Percentiles rank a stretch among this genome's conserved stretches.
Evolutionary conservation across 2,888 invertebrate genomes (phyloP).

Genomic region (Nemotelus nigrinus): DNA sequence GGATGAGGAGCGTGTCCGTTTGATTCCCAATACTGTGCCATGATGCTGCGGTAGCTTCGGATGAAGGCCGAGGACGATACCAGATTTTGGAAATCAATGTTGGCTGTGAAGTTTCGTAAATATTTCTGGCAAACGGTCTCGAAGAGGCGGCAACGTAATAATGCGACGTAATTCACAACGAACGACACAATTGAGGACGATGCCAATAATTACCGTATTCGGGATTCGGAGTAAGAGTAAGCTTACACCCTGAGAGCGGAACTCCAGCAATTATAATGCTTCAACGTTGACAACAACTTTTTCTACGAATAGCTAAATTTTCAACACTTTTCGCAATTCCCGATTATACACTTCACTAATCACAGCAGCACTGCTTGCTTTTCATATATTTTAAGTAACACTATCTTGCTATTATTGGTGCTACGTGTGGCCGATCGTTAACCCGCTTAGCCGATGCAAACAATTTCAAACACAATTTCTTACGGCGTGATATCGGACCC

Average conservation of each 20-base stretch:
- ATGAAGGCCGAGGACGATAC: slow-evolving; percentile 9
- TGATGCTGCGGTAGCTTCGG: slow-evolving; percentile 49
- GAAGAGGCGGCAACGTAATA: not conserved
- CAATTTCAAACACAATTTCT: not conserved
- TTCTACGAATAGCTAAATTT: not conserved
- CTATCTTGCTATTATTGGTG: not conserved
- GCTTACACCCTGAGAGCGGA: too few relatives aligned
- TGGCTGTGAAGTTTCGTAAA: not conserved
- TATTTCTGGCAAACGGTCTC: too few relatives aligned
- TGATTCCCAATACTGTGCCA: slow-evolving; percentile 65
- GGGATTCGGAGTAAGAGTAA: too few relatives aligned
- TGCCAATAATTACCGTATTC: not conserved
- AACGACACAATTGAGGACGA: not conserved
- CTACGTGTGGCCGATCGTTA: not conserved
- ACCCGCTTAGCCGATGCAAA: not conserved
- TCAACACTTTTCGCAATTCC: not conserved
- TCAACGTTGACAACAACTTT: too few relatives aligned
- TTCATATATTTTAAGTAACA: slow-evolving; percentile 8
- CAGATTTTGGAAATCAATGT: slow-evolving; percentile 19
- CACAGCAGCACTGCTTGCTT: not conserved
- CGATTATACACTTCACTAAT: slow-evolving; percentile 16
- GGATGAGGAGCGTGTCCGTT: slow-evolving; percentile 65
- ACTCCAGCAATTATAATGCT: too few relatives aligned
- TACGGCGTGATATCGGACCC: too few relatives aligned
- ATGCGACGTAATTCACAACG: slow-evolving; percentile 14